Percentiles rank a stretch among this genome's conserved stretches.
Evolutionary conservation across 2,888 invertebrate genomes (phyloP).

Genomic region (Lobophora halterata): DNA sequence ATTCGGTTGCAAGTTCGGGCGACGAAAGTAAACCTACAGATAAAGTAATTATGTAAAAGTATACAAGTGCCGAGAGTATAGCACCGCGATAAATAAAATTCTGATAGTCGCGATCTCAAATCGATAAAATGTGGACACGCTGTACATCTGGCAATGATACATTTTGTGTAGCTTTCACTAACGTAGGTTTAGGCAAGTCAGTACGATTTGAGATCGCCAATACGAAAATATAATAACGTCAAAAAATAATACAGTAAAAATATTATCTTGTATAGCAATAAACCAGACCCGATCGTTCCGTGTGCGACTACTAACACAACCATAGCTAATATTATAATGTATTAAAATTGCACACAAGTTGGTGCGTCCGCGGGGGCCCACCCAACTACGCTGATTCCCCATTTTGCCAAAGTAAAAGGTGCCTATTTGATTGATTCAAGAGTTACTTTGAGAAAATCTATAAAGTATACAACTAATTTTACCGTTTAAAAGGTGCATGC

Average conservation of each 20-base stretch:
- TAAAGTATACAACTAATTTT: not conserved
- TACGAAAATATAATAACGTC: slow-evolving; percentile 12
- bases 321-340: slow-evolving; percentile 50
- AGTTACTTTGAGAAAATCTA: no score
- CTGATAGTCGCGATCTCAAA: slow-evolving; percentile 53
- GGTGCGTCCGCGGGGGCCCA: slow-evolving; percentile 29
- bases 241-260: slow-evolving; percentile 24
- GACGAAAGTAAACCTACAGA: slow-evolving; percentile 45
- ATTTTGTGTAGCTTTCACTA: not conserved
- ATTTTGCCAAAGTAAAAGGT: not conserved
- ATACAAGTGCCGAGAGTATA: slow-evolving; percentile 62
- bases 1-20: slow-evolving; percentile 36
- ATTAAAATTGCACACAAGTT: slow-evolving; percentile 67
- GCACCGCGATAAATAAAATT: slow-evolving; percentile 65
- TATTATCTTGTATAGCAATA: slow-evolving; percentile 17
- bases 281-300: slow-evolving; percentile 32
- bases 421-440: no score
- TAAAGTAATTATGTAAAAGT: slow-evolving; percentile 47
- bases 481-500: no score
- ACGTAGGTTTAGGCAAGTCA: not conserved
- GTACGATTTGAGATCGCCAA: slow-evolving; percentile 11
- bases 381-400: slow-evolving; percentile 5
- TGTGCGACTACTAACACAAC: slow-evolving; percentile 63
- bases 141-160: not conserved
- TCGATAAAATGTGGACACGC: not conserved